A percentile compares a stretch with the other conserved stretches of the same genome.
Conservation (phyloP, 2,888 invertebrate genomes). For the Augochlorella aurata region DNA sequence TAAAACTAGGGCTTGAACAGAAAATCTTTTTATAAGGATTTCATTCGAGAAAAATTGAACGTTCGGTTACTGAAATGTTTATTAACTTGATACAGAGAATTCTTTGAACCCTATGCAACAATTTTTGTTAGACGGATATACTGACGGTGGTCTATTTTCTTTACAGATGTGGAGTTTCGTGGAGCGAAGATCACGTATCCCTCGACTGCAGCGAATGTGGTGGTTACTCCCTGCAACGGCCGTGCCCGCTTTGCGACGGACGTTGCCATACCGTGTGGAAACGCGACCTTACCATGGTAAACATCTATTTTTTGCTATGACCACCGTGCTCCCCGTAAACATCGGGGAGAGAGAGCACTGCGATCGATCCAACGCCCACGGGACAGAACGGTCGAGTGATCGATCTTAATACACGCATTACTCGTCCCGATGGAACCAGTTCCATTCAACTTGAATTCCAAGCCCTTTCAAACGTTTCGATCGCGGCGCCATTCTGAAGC, state of each 20-base stretch:
- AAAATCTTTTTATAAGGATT: too few species aligned
- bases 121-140: background rate
- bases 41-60: too few species aligned
- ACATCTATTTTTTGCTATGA: constrained; percentile 63
- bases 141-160: constrained; percentile 21
- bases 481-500: background rate
- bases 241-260: constrained; percentile 90
- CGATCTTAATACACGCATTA: background rate
- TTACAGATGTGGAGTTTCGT: constrained; percentile 89
- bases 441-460: background rate
- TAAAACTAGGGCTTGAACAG: too few species aligned
- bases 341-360: background rate
- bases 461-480: background rate
- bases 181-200: constrained; percentile 90
- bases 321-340: background rate
- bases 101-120: too few species aligned
- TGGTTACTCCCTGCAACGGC: constrained; percentile 89
- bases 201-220: constrained; percentile 91
- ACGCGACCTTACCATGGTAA: constrained; percentile 90
- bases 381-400: background rate
- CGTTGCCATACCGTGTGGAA: constrained; percentile 89
- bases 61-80: too few species aligned
- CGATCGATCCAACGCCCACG: constrained; percentile 3
- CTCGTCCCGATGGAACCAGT: background rate
- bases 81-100: too few species aligned